A percentile compares a stretch with the other conserved stretches of the same genome.
Conservation (phyloP, 2,113 vertebrate genomes). For the Corydoras sp. region DNA sequence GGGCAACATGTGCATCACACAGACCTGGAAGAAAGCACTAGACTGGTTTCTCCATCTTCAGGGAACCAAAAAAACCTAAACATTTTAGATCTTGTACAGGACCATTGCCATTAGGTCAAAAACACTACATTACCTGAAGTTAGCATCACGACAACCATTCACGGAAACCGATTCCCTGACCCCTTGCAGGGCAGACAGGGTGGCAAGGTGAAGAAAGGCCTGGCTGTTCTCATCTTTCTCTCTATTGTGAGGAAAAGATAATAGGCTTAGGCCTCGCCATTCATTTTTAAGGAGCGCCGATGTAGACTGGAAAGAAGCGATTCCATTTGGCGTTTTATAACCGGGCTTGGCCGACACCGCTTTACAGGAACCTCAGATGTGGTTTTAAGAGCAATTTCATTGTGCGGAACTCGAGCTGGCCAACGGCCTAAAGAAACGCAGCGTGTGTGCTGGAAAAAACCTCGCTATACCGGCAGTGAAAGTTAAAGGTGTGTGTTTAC, state of each 20-base stretch:
- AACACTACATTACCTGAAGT: background rate
- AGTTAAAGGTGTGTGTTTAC: background rate
- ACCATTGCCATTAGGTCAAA: slow-evolving; percentile 4
- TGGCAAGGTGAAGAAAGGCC: slow-evolving; percentile 37
- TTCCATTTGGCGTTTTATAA: slow-evolving; percentile 48
- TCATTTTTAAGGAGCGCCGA: slow-evolving; percentile 57
- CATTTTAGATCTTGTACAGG: slow-evolving; percentile 1
- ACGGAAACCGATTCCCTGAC: slow-evolving; percentile 12
- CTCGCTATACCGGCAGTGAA: background rate
- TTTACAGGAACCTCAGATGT: slow-evolving; percentile 45
- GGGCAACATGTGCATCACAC: slow-evolving; percentile 30
- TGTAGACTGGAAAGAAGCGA: slow-evolving; percentile 44
- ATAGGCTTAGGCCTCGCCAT: slow-evolving; percentile 68
- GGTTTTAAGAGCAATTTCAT: slow-evolving; percentile 49
- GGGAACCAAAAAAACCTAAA: background rate
- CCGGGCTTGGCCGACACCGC: slow-evolving; percentile 39
- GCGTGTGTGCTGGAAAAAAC: slow-evolving; percentile 40
- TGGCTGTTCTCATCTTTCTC: slow-evolving; percentile 49
- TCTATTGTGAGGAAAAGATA: slow-evolving; percentile 61
- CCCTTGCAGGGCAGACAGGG: slow-evolving; percentile 28
- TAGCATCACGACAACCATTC: slow-evolving; percentile 33
- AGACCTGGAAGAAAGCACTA: slow-evolving; percentile 5
- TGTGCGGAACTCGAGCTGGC: slow-evolving; percentile 46
- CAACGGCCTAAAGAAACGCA: slow-evolving; percentile 32
- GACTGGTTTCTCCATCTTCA: too few species aligned